These are phyloP conservation scores for honey bee (Apis mellifera) DNA, from an alignment of 1,140 invertebrate species.

Conservation along the genomic window DNA sequence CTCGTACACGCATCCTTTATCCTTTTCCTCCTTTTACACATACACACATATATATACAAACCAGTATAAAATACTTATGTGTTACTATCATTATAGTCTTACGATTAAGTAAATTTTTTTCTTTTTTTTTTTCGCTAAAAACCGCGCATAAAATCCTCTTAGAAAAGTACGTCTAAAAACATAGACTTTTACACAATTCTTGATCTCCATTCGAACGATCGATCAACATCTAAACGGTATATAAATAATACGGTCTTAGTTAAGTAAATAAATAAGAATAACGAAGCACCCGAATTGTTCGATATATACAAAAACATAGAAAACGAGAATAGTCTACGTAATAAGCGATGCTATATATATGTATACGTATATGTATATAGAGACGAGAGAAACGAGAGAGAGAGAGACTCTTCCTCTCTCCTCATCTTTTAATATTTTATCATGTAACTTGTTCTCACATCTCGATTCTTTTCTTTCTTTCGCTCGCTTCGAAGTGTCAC, in stretches of 20 bases:
- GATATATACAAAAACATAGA: conserved; percentile 59
- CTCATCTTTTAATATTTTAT: not conserved
- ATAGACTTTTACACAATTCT: not conserved
- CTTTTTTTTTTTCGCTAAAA: not conserved
- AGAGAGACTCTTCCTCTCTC: not conserved
- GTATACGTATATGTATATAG: not conserved
- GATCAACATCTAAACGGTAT: conserved; percentile 40
- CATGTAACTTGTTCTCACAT: not conserved
- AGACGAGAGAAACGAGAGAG: conserved; percentile 4
- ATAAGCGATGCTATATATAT: conserved; percentile 21
- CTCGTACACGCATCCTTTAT: not conserved
- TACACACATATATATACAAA: conserved; percentile 61
- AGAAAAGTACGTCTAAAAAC: conserved; percentile 29
- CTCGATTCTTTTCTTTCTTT: too few species aligned
- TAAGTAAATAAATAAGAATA: conserved; percentile 71
- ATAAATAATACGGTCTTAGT: conserved; percentile 68
- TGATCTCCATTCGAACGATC: not conserved
- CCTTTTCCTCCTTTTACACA: conserved; percentile 21
- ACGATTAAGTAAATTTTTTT: not conserved
- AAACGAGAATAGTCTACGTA: conserved; percentile 1
- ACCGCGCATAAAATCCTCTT: conserved; percentile 13
- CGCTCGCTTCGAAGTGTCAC: not conserved
- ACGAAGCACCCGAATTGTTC: conserved; percentile 31
- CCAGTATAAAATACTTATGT: conserved; percentile 55
- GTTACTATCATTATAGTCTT: conserved; percentile 9